phyloP scores from a whole-genome alignment of 2,113 vertebrate species.

The Sander vitreus region DNA sequence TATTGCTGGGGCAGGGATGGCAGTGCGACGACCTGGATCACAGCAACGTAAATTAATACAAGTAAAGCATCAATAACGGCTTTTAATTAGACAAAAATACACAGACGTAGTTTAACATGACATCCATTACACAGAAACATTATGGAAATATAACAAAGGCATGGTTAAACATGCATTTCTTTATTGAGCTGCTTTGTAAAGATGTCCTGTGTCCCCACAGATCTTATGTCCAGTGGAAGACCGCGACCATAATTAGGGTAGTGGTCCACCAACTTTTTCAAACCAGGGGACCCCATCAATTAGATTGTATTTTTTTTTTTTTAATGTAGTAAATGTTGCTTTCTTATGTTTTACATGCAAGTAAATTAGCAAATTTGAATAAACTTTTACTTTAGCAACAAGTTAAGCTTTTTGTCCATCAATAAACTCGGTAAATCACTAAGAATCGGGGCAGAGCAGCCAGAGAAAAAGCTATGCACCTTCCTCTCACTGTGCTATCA shows the following conservation, averaged over 20 bases:
- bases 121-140: background rate
- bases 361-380: too few relatives aligned
- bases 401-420: too few relatives aligned
- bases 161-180: background rate
- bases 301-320: too few relatives aligned
- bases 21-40: constrained; percentile 79
- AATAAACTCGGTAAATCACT: too few relatives aligned
- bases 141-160: background rate
- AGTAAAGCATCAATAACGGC: background rate
- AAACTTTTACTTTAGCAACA: too few relatives aligned
- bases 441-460: too few relatives aligned
- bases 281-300: background rate
- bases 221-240: background rate
- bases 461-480: too few relatives aligned
- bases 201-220: background rate
- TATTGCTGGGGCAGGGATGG: constrained; percentile 81
- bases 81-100: background rate
- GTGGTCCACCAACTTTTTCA: background rate
- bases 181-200: background rate
- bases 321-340: too few relatives aligned
- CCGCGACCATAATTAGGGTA: background rate
- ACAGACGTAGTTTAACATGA: background rate
- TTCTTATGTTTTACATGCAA: too few relatives aligned
- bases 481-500: too few relatives aligned
- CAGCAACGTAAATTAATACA: background rate